Evolutionary conservation across 2,113 vertebrate genomes (phyloP), one percentile per base, ranked within the genome.

Genomic region (Xiphorhynchus elegans): DNA sequence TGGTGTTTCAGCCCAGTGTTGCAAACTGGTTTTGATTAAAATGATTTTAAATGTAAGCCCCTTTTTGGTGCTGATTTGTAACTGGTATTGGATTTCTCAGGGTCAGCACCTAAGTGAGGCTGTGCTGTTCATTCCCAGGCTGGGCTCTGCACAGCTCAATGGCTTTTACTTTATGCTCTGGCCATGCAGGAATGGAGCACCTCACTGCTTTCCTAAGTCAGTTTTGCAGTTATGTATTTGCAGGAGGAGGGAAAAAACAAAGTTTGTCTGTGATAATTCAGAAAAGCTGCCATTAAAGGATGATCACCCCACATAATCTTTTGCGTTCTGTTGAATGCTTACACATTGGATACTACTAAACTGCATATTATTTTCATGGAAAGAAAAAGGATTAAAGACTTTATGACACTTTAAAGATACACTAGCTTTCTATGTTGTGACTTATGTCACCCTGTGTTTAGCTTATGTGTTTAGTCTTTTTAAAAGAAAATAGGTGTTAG

Each of bases 251-350:
- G 24, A 6, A 29, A 80, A 80, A 49, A 33, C 21, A 39, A 12
- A 46, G 7, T 35, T 17, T 14, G 18, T 42, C 50, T 62, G 21
- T 66, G 49, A 16, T 92, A 87, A 79, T 93, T 93, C 88, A 56
- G 92, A 93, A 89, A 94, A 96, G 81, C 94, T 96, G 87, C 74
- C 12, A 55, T 96, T 95, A 89, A 75, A 70, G 76, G 96, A 88
- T 96, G 77, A 96, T 94, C 70, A 46, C 67, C 83, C 31, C 47
- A 12, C 6, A 21, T 95, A 94, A 94, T 91, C 84, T 77, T 84
- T 60, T 73, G 37, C 72, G 7, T 93, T 66, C 35, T 80, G 7
- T 52, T 69, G 39, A 11, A n/a, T 74, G 47, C 39, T 88, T 87
- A 42, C 2, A 2, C 1, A 5, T 9, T 4, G 23, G n/a, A 46